phyloP scores from a whole-genome alignment of 1,140 invertebrate species.

The Amyelois transitella region DNA sequence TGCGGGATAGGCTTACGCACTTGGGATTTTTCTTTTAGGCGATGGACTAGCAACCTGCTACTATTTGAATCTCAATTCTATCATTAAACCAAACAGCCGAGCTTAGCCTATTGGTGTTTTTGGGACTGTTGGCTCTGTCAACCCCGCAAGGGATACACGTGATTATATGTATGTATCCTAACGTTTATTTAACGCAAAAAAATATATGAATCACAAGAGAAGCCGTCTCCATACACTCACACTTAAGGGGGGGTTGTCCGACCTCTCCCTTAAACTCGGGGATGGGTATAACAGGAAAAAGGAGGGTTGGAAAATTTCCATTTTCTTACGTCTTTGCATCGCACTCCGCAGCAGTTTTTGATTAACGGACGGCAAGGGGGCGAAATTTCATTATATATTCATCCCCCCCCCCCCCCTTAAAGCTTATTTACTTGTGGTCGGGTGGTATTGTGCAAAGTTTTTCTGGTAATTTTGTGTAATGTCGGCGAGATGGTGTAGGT shows the following conservation, averaged over 20 bases:
- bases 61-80: no score
- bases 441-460: constrained; percentile 22
- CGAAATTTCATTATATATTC: constrained; percentile 72
- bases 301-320: constrained; percentile 73
- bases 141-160: no score
- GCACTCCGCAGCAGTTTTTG: constrained; percentile 68
- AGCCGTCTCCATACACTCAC: constrained; percentile 23
- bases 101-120: no score
- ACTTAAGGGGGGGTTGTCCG: constrained; percentile 53
- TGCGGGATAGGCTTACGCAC: neutral
- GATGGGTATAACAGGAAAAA: constrained; percentile 64
- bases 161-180: neutral
- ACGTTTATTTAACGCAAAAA: neutral
- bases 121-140: no score
- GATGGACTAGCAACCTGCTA: no score
- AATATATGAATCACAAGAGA: neutral
- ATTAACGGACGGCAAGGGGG: constrained; percentile 65
- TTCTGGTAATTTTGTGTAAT: constrained; percentile 6
- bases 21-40: no score
- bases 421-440: constrained; percentile 57
- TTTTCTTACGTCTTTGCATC: constrained; percentile 69
- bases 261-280: constrained; percentile 41
- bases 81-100: no score
- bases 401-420: constrained; percentile 35
- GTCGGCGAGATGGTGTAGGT: constrained; percentile 1